phyloP scores from a whole-genome alignment of 2,888 invertebrate species.

The Nomada hirtipes region DNA sequence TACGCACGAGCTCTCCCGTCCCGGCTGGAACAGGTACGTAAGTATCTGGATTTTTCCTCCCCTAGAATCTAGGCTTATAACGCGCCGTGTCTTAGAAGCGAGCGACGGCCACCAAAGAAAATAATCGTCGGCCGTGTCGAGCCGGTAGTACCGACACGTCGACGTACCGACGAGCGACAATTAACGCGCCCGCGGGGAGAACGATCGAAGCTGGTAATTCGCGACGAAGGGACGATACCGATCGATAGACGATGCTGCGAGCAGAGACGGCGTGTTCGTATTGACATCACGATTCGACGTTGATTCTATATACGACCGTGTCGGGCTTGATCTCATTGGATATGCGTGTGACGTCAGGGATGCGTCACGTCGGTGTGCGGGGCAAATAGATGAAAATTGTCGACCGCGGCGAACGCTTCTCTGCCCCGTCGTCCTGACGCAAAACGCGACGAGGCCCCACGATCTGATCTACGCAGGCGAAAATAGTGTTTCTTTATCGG shows the following conservation, averaged over 20 bases:
- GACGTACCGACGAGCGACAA: not conserved
- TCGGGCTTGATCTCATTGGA: slow-evolving; percentile 68
- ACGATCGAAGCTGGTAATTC: not conserved
- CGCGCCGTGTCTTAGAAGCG: slow-evolving; percentile 27
- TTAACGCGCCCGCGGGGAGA: not conserved
- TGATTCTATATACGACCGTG: slow-evolving; percentile 60
- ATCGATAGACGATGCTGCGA: slow-evolving; percentile 5
- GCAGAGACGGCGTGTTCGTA: slow-evolving; percentile 44
- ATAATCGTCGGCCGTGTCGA: slow-evolving; percentile 14
- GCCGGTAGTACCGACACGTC: not conserved
- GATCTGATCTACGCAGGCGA: not conserved
- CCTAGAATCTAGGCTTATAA: slow-evolving; percentile 61
- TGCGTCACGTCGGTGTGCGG: slow-evolving; percentile 68
- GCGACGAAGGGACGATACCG: not conserved
- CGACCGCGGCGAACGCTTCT: slow-evolving; percentile 30
- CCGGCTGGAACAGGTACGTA: slow-evolving; percentile 62
- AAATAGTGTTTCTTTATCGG: not conserved
- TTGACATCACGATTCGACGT: slow-evolving; percentile 57
- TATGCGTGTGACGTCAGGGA: slow-evolving; percentile 77
- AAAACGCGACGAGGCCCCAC: slow-evolving; percentile 2
- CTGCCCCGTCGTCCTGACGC: slow-evolving; percentile 8
- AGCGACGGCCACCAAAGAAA: slow-evolving; percentile 21
- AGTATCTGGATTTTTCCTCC: slow-evolving; percentile 64
- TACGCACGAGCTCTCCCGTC: slow-evolving; percentile 72
- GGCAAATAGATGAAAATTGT: slow-evolving; percentile 55